phyloP scores from a whole-genome alignment of 1,140 invertebrate species.

The Atta texana region DNA sequence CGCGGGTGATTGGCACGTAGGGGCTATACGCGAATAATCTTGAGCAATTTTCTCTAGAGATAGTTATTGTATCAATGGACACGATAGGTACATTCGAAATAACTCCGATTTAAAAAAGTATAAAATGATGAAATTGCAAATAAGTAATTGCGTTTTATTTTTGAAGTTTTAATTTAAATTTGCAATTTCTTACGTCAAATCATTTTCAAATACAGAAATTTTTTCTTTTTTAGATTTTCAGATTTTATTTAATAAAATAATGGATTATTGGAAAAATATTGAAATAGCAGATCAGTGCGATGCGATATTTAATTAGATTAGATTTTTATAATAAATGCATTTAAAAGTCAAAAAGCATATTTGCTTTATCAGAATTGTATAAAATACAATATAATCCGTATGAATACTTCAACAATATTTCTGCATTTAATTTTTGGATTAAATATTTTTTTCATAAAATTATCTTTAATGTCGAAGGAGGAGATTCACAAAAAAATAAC shows the following conservation, averaged over 20 bases:
- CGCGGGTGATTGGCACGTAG: slow-evolving; percentile 59
- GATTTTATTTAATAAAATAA: not conserved
- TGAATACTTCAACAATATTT: not conserved
- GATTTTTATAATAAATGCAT: slow-evolving; percentile 3
- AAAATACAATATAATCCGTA: not conserved
- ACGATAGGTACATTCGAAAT: slow-evolving; percentile 13
- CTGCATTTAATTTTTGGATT: not conserved
- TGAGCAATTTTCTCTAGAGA: slow-evolving; percentile 17
- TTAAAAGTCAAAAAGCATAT: not conserved
- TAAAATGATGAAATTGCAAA: not conserved
- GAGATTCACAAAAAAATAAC: not conserved
- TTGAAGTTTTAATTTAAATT: not conserved
- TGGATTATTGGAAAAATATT: not conserved
- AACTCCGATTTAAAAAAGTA: not conserved
- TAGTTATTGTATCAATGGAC: slow-evolving; percentile 1
- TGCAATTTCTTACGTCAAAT: not conserved
- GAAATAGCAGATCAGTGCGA: not conserved
- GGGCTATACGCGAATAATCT: slow-evolving; percentile 2
- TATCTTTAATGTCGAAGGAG: not conserved
- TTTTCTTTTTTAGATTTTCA: not conserved
- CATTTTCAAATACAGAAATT: not conserved
- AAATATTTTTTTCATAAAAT: slow-evolving; percentile 3
- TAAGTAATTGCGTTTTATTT: not conserved
- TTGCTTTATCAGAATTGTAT: not conserved
- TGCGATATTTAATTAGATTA: not conserved